Evolutionary conservation across 2,888 invertebrate genomes (phyloP), one percentile per base, ranked within the genome.

Genomic region (Diloba caeruleocephala): DNA sequence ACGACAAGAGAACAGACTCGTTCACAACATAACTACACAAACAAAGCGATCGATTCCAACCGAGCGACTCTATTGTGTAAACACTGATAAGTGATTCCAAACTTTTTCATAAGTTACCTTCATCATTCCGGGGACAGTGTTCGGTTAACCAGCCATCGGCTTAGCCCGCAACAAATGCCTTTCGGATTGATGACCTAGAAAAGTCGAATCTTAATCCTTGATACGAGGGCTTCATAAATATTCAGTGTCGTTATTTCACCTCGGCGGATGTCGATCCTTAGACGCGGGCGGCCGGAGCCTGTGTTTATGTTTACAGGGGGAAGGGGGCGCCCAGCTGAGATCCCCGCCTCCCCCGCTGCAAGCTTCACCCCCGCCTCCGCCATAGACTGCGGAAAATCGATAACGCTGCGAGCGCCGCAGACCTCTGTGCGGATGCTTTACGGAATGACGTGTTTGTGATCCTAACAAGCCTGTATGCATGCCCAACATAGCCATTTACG

Each of bases 241-340:
- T 92, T 92, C 92, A 88, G 85, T 80, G 85, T 88, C 85, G 86
- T 89, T 91, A 90, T 90, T 91, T 89, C 88, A 91, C 91, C 90
- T 91, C 89, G 85, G 75, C 85, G 85, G 85, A 85, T 85, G 88
- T 87, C 88, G 91, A 89, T 90, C 84, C 85, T 86, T 85, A 71
- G 75, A 71, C 53, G 59, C 63, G 62, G 33, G 67, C 56, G 60
- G 66, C 54, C 58, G 78, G 79, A 84, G 84, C 81, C 83, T 82
- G 89, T 91, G 92, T 92, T 92, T 92, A 90, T 91, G 90, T 91
- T 91, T 92, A 89, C 90, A 86, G 88, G 87, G 73, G 81, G 73
- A 64, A 64, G 74, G 79, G 79, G 78, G 63, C 67, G 78, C 82
- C 85, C 92, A 90, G 92, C 92, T 91, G 92, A 88, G 90, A 81